These are phyloP conservation scores for Callospermophilus lateralis DNA, from an alignment of 2,113 vertebrate species.

Conservation along the genomic window DNA sequence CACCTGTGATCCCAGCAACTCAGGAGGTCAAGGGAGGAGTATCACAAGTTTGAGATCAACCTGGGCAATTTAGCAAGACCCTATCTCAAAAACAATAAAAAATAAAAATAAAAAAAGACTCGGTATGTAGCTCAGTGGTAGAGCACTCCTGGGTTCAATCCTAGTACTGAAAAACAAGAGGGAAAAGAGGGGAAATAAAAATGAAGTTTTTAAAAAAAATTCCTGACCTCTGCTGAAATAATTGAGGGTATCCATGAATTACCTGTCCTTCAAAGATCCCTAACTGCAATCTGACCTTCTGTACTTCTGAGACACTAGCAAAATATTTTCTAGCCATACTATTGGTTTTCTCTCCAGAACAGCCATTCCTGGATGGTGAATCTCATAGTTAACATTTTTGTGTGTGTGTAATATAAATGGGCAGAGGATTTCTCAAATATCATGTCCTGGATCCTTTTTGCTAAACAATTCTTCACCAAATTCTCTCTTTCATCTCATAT, in stretches of 20 bases:
- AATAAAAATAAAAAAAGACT: too few relatives aligned
- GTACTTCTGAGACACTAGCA: neutral
- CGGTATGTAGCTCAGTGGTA: too few relatives aligned
- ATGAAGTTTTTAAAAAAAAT: neutral
- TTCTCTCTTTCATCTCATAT: neutral
- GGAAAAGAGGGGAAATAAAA: too few relatives aligned
- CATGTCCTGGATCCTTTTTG: neutral
- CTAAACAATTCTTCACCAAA: neutral
- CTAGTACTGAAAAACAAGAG: too few relatives aligned
- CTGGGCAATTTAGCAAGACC: too few relatives aligned
- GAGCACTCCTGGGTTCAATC: too few relatives aligned
- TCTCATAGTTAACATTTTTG: neutral
- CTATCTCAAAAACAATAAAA: too few relatives aligned
- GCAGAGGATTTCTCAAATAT: constrained; percentile 17
- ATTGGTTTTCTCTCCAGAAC: neutral
- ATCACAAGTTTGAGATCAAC: too few relatives aligned
- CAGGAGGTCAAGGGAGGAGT: too few relatives aligned
- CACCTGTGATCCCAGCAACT: too few relatives aligned
- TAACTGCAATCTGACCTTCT: neutral
- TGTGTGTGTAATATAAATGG: neutral
- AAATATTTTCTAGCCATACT: neutral
- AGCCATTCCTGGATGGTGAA: neutral
- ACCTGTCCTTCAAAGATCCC: neutral
- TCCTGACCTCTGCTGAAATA: neutral
- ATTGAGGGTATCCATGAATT: neutral